phyloP scores from a whole-genome alignment of 1,140 invertebrate genomes.

The Dermatophagoides farinae region DNA sequence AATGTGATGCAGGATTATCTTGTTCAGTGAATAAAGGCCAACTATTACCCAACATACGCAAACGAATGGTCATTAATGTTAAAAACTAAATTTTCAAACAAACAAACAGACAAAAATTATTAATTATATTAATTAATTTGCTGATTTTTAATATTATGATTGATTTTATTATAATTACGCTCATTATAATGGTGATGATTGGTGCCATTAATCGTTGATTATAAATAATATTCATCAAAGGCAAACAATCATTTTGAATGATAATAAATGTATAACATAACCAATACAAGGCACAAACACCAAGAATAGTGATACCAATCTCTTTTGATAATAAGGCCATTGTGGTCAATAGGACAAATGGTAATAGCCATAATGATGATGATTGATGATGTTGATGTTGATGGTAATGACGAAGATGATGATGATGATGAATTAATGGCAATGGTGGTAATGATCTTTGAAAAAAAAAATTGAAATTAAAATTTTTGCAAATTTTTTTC shows the following conservation, averaged over 20 bases:
- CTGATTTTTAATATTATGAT: neutral
- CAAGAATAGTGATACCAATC: constrained; percentile 30
- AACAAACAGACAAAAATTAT: too few species aligned
- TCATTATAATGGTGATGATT: neutral
- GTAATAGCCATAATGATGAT: neutral
- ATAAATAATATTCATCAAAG: neutral
- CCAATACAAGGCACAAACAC: constrained; percentile 15
- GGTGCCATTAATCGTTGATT: neutral
- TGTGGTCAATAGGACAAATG: constrained; percentile 13
- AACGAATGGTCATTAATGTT: constrained; percentile 1
- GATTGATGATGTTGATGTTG: neutral
- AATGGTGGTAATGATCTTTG: neutral
- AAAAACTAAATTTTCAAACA: neutral
- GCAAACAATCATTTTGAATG: neutral
- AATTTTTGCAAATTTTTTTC: too few species aligned
- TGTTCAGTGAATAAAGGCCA: constrained; percentile 61
- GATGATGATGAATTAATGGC: neutral
- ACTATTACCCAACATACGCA: constrained; percentile 45
- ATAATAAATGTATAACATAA: neutral
- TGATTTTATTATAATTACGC: neutral
- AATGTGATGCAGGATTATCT: constrained; percentile 69
- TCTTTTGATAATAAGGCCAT: constrained; percentile 28
- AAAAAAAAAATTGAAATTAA: too few species aligned
- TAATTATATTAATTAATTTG: neutral
- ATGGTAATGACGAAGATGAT: neutral